A percentile compares a stretch with the other conserved stretches of the same genome.
Conservation (phyloP, 2,888 invertebrate species). For the Therioaphis trifolii region DNA sequence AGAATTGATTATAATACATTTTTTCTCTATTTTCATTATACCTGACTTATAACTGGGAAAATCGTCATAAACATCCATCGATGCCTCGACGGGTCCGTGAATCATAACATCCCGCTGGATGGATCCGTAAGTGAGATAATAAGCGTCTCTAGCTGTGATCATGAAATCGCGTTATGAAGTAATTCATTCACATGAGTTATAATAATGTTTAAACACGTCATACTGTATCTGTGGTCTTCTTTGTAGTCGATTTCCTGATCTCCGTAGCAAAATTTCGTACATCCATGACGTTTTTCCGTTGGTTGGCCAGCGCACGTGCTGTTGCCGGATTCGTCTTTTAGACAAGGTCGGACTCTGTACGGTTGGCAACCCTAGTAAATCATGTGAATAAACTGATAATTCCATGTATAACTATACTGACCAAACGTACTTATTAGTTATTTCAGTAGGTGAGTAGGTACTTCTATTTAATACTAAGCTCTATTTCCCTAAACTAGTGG, state of each 20-base stretch:
- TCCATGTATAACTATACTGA: too few species aligned
- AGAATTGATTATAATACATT: not conserved
- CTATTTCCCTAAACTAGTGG: too few species aligned
- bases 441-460: too few species aligned
- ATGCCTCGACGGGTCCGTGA: constrained; percentile 90
- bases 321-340: not conserved
- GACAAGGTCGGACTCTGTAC: not conserved
- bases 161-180: not conserved
- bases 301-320: not conserved
- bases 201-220: too few species aligned
- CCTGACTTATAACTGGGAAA: constrained; percentile 86
- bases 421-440: too few species aligned
- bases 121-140: constrained; percentile 69
- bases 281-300: not conserved
- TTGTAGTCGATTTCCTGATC: not conserved
- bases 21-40: constrained; percentile 66
- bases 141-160: not conserved
- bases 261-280: not conserved
- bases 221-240: not conserved
- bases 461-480: too few species aligned
- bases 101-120: constrained; percentile 86
- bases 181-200: too few species aligned
- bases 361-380: constrained; percentile 30
- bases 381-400: too few species aligned
- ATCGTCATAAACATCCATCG: constrained; percentile 88